These are phyloP conservation scores for Diglossa brunneiventris DNA, from an alignment of 2,113 vertebrate species.

Conservation along the genomic window DNA sequence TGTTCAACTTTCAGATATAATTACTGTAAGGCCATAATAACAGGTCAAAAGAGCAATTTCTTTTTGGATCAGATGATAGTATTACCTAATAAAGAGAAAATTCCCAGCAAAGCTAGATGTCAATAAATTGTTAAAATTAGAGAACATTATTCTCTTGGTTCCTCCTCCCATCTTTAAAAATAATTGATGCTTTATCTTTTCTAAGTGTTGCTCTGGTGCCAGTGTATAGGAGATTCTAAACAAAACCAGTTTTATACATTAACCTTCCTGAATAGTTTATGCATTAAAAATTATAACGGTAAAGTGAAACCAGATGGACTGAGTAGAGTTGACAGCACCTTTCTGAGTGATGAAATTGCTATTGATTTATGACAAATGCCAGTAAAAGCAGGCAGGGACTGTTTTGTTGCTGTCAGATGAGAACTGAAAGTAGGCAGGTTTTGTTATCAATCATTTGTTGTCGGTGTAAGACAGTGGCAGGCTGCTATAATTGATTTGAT, in stretches of 20 bases:
- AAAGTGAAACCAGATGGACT: slow-evolving; percentile 72
- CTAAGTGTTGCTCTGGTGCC: background rate
- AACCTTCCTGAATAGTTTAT: slow-evolving; percentile 65
- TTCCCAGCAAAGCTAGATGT: background rate
- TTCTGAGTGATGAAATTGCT: slow-evolving; percentile 84
- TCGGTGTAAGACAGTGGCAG: slow-evolving; percentile 68
- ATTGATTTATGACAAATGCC: slow-evolving; percentile 93
- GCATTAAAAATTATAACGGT: slow-evolving; percentile 52
- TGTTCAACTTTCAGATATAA: background rate
- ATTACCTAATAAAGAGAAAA: slow-evolving; percentile 25
- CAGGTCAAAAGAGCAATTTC: background rate
- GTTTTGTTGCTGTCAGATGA: slow-evolving; percentile 87
- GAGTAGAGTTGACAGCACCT: slow-evolving; percentile 74
- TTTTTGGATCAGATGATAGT: background rate
- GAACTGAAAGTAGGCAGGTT: slow-evolving; percentile 84
- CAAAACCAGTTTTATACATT: slow-evolving; percentile 45
- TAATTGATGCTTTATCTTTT: background rate
- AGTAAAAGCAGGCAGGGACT: slow-evolving; percentile 75
- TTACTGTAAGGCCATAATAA: background rate
- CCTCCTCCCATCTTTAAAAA: background rate
- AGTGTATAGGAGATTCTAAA: slow-evolving; percentile 9
- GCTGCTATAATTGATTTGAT: slow-evolving; percentile 78
- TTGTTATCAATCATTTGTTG: slow-evolving; percentile 89
- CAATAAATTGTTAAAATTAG: background rate
- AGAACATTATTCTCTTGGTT: background rate